phyloP scores from a whole-genome alignment of 2,113 vertebrate genomes.

The Gymnogyps californianus region DNA sequence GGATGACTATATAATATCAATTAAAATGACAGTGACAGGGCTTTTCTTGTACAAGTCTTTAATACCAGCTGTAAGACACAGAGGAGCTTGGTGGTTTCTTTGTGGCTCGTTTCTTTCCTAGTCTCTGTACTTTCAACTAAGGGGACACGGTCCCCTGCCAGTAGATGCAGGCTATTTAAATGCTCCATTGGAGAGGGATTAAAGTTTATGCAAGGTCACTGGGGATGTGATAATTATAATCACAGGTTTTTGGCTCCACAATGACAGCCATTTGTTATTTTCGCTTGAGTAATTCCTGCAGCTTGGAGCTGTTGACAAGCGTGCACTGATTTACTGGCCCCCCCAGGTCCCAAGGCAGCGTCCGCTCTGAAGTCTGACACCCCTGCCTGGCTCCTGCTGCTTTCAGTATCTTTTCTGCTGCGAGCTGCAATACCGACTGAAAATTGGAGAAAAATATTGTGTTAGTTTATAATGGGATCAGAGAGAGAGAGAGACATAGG shows the following conservation, averaged over 20 bases:
- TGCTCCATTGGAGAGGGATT: constrained; percentile 99
- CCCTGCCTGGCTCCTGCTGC: constrained; percentile 57
- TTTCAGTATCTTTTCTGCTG: constrained; percentile 68
- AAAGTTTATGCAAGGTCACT: constrained; percentile 99
- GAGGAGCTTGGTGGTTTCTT: constrained; percentile 64
- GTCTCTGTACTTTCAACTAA: constrained; percentile 55
- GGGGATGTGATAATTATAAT: constrained; percentile 99
- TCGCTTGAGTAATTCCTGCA: constrained; percentile 91
- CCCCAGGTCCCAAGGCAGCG: constrained; percentile 70
- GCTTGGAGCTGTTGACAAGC: constrained; percentile 92
- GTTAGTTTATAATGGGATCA: constrained; percentile 70
- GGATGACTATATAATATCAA: constrained; percentile 40
- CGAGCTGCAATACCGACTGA: constrained; percentile 49
- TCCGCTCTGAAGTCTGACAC: constrained; percentile 69
- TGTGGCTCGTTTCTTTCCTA: constrained; percentile 68
- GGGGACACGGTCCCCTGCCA: constrained; percentile 74
- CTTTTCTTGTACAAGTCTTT: constrained; percentile 49
- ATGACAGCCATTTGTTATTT: constrained; percentile 99
- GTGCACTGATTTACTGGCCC: constrained; percentile 90
- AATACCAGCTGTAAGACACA: constrained; percentile 53
- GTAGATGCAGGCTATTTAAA: constrained; percentile 98
- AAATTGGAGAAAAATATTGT: constrained; percentile 71
- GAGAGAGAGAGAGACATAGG: constrained; percentile 1
- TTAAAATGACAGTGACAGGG: constrained; percentile 56
- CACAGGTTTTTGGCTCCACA: constrained; percentile 99